Evolutionary conservation across 2,113 vertebrate species (phyloP).

Genomic region (Clarias magur): DNA sequence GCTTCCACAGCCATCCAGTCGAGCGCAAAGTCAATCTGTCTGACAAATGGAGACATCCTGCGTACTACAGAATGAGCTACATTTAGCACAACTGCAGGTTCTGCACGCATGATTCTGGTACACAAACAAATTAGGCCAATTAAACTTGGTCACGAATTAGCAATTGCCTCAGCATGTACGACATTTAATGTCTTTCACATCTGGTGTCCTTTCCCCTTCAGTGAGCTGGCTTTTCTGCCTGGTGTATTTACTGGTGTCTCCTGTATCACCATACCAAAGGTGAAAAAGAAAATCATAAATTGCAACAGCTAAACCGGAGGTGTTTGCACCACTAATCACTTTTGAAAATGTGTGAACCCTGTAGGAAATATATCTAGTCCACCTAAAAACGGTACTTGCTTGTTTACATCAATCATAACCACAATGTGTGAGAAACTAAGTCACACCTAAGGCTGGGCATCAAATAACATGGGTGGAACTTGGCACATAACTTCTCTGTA

Average conservation of each 20-base stretch:
- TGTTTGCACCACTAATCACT: not conserved
- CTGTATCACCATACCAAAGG: not conserved
- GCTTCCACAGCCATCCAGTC: slow-evolving; percentile 98
- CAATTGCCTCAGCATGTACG: not conserved
- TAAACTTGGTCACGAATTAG: not conserved
- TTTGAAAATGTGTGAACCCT: not conserved
- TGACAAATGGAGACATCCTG: slow-evolving; percentile 88
- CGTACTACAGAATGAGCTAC: slow-evolving; percentile 88
- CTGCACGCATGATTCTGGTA: slow-evolving; percentile 88
- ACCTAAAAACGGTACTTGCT: not conserved
- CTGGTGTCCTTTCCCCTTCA: not conserved
- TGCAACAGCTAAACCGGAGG: not conserved
- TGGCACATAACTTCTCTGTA: no score
- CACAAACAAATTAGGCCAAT: slow-evolving; percentile 16
- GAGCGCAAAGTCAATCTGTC: slow-evolving; percentile 93
- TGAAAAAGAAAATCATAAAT: not conserved
- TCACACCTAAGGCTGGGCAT: not conserved
- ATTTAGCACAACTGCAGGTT: slow-evolving; percentile 83
- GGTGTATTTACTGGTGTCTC: not conserved
- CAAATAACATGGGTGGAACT: not conserved
- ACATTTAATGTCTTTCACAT: not conserved
- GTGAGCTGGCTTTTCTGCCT: no score
- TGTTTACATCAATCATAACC: not conserved
- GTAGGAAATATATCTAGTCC: not conserved
- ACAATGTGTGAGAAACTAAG: not conserved